Percentiles rank a stretch among this genome's conserved stretches.
phyloP scores from a whole-genome alignment of 2,113 vertebrate genomes.

The Centropus bengalensis region DNA sequence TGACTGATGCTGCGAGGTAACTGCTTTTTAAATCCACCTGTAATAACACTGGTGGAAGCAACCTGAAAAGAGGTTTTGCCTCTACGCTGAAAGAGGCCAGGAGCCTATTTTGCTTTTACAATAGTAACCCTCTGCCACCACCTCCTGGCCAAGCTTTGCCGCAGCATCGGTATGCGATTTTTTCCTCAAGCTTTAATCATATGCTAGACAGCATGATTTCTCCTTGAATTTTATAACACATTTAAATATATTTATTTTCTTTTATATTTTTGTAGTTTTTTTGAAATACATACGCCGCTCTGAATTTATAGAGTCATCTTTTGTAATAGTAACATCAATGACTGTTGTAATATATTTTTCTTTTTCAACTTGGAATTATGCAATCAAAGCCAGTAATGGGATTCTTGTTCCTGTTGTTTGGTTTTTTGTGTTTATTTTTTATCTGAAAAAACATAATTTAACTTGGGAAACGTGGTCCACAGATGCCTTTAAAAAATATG shows the following conservation, averaged over 20 bases:
- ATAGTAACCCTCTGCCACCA: slow-evolving; percentile 6
- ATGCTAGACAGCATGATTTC: not conserved
- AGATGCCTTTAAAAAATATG: not conserved
- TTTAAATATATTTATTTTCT: not conserved
- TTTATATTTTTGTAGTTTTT: not conserved
- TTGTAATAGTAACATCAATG: not conserved
- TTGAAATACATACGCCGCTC: not conserved
- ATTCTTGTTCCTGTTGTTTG: not conserved
- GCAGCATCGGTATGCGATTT: not conserved
- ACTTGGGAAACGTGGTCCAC: slow-evolving; percentile 16
- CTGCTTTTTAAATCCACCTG: not conserved
- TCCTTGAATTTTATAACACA: not conserved
- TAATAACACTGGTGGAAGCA: not conserved
- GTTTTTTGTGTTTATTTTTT: not conserved
- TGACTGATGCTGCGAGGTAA: not conserved
- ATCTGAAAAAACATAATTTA: not conserved
- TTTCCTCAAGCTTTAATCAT: not conserved
- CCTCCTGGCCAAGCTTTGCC: slow-evolving; percentile 24
- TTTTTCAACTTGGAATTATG: not conserved
- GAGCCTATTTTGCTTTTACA: not conserved
- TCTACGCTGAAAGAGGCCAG: accelerated
- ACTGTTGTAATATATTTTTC: not conserved
- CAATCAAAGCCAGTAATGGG: not conserved
- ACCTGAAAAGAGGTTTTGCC: not conserved
- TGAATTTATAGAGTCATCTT: not conserved